phyloP scores from a whole-genome alignment of 1,140 invertebrate species.

The Solen grandis region DNA sequence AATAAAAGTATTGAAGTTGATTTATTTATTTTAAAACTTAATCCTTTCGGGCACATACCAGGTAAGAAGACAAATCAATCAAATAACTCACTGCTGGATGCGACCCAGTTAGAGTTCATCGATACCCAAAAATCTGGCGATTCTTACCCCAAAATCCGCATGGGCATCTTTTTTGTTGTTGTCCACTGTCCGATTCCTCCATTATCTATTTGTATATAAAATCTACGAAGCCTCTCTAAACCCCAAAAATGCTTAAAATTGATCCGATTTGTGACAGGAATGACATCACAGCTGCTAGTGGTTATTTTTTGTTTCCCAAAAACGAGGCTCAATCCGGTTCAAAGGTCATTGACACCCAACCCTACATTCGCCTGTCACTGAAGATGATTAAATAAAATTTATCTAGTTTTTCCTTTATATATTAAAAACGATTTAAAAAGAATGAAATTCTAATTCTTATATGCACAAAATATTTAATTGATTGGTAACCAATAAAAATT shows the following conservation, averaged over 20 bases:
- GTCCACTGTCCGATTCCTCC: constrained; percentile 77
- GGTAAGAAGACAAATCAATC: constrained; percentile 32
- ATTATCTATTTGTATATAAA: constrained; percentile 56
- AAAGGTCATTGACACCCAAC: constrained; percentile 38
- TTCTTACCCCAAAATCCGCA: constrained; percentile 80
- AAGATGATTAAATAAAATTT: too few relatives aligned
- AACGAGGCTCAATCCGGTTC: constrained; percentile 68
- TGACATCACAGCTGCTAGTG: constrained; percentile 68
- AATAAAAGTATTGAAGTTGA: constrained; percentile 26
- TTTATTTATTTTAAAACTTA: constrained; percentile 9
- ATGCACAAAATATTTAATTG: too few relatives aligned
- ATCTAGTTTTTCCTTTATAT: too few relatives aligned
- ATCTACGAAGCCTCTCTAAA: constrained; percentile 4
- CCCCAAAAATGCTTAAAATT: constrained; percentile 51
- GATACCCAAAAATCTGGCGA: too few relatives aligned
- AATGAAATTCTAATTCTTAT: too few relatives aligned
- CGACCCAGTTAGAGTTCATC: too few relatives aligned
- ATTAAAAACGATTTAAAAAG: too few relatives aligned
- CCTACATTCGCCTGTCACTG: too few relatives aligned
- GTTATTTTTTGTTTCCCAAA: constrained; percentile 62
- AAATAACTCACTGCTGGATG: constrained; percentile 1
- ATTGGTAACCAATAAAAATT: too few relatives aligned
- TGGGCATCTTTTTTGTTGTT: constrained; percentile 73
- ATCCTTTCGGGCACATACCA: constrained; percentile 17
- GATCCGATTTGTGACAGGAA: constrained; percentile 12